These are phyloP conservation scores for Saccostrea echinata DNA, from an alignment of 1,140 invertebrate genomes.

Conservation along the genomic window DNA sequence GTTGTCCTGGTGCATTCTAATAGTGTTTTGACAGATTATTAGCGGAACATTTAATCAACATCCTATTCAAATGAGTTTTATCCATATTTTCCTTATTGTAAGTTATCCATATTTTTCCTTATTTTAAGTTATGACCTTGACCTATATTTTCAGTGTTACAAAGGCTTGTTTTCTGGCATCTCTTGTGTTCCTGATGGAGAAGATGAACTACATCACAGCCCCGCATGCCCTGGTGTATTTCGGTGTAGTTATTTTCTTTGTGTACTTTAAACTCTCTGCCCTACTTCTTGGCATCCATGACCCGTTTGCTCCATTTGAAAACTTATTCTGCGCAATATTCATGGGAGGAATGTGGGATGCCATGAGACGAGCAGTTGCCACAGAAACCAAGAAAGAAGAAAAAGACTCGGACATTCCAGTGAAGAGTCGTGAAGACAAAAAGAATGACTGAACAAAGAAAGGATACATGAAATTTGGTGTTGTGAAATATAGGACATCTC, in stretches of 20 bases:
- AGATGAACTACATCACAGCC: constrained; percentile 96
- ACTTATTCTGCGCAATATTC: constrained; percentile 97
- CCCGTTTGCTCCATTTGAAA: constrained; percentile 99
- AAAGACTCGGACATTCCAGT: constrained; percentile 69
- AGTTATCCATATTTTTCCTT: too few species aligned
- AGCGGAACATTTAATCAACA: too few species aligned
- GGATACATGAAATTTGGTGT: neutral
- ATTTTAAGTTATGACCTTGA: neutral
- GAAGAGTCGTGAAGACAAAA: constrained; percentile 77
- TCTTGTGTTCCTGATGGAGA: constrained; percentile 97
- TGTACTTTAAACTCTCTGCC: constrained; percentile 99
- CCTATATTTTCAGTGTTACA: constrained; percentile 87
- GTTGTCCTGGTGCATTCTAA: too few species aligned
- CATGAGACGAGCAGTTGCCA: constrained; percentile 80
- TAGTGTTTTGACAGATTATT: too few species aligned
- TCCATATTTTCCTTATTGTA: too few species aligned
- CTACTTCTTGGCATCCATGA: constrained; percentile 98
- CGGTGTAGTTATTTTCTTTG: constrained; percentile 99
- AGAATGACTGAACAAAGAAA: constrained; percentile 72
- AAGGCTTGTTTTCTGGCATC: constrained; percentile 97
- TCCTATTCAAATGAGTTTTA: too few species aligned
- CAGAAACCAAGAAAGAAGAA: constrained; percentile 68
- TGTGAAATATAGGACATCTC: constrained; percentile 27
- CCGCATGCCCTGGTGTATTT: constrained; percentile 98
- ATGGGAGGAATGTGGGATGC: constrained; percentile 99